Base-by-base conservation (phyloP, 1,140 invertebrate species). In the Trypoxylus dichotomus region DNA sequence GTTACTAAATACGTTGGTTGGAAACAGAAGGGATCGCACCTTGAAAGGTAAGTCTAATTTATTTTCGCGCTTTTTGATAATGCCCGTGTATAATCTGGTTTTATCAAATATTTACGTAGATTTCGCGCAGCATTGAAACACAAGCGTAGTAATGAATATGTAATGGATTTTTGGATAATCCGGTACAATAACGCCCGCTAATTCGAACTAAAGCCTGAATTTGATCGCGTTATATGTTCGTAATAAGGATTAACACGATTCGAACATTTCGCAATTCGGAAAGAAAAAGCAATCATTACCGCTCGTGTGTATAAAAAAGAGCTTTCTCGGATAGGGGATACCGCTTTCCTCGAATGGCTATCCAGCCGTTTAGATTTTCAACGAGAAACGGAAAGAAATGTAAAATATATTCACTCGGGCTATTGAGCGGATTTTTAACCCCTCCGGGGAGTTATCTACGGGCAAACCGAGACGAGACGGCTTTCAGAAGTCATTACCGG, bases 1-100 rank as follows among this genome's bases (percentile, higher is more conserved):
- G 88, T 92, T 3, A 89, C 91, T 1, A 86, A 88, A 78, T 88
- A 87, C 54, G 87, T 94, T 21, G 91, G 91, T 0, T 94, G 92
- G 92, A 85, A 87, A 3, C 90, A 93, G 81, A 87, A 89, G 77
- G 93, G 92, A 81, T 86, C 88, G 32, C 91, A 94, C 86, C 86
- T 93, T 60, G 87, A 90, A 80, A 92, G 91, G 92, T 93, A 85
- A 85, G 82, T 78, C 25, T 37, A 8, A 32, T 60, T 71, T 71
- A 1, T 6, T 71, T 3, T 27, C 3, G 24, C 24, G 19, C 24
- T 71, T 27, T 58, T 58, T 21, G 3, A 3, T 13, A 47, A 47
- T 47, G 13, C 6, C n/a, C 32, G 32, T 8, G 32, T 13, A 63
- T 63, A 63, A 63, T 63, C 60, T 27, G 60, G 24, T 63, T 8